A percentile compares a stretch with the other conserved stretches of the same genome.
These are phyloP conservation scores for Hydrotaea cyrtoneurina DNA, from an alignment of 2,888 invertebrate species.

Conservation along the genomic window DNA sequence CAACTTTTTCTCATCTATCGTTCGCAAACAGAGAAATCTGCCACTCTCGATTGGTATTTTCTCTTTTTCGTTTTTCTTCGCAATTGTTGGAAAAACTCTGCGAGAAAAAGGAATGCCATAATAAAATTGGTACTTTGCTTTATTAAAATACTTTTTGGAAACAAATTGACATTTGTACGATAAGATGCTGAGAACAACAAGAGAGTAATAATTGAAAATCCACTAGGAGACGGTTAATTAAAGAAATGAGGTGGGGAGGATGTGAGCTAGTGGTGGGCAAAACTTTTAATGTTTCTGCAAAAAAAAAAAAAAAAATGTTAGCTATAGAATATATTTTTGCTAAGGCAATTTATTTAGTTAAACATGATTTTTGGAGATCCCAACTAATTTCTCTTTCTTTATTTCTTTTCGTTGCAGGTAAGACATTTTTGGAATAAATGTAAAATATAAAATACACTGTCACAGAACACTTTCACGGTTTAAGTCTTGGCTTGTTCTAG, in stretches of 20 bases:
- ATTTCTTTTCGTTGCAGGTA: slow-evolving; percentile 38
- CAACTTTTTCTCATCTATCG: too few species aligned
- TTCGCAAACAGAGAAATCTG: too few species aligned
- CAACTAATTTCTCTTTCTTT: neutral
- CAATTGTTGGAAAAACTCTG: neutral
- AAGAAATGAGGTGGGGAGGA: slow-evolving; percentile 20
- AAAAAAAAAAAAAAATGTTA: too few species aligned
- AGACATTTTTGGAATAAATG: neutral
- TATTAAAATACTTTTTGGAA: slow-evolving; percentile 63
- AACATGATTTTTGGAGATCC: too few species aligned
- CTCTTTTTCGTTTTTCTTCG: neutral
- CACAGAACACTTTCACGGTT: neutral
- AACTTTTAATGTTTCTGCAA: neutral
- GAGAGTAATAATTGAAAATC: slow-evolving; percentile 16
- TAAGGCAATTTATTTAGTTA: too few species aligned
- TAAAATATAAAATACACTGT: neutral
- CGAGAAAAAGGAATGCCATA: neutral
- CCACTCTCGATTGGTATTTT: too few species aligned
- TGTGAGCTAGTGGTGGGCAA: neutral
- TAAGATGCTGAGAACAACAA: neutral
- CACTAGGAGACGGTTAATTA: slow-evolving; percentile 49
- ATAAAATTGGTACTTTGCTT: slow-evolving; percentile 19
- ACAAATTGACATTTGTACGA: slow-evolving; percentile 55
- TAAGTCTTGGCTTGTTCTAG: neutral
- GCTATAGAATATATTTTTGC: too few species aligned